Evolutionary conservation across 2,113 vertebrate genomes (phyloP).

Genomic region (Corvus cornix): DNA sequence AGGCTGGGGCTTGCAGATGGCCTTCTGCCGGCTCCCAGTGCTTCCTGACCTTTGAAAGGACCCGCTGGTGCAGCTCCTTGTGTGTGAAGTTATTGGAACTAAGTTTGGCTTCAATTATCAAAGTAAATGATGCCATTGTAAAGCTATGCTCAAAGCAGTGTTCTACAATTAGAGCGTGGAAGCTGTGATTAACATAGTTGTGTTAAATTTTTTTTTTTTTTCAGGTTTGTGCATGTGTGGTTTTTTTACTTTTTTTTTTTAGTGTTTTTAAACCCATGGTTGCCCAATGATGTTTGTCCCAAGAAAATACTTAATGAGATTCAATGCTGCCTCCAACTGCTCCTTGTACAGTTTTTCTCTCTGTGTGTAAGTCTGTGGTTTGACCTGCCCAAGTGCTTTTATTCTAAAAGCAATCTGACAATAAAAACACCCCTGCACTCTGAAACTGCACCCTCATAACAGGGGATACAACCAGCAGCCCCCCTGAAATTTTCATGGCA

Average conservation of each 20-base stretch:
- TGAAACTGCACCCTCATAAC: not conserved
- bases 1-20: conserved; percentile 75
- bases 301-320: not conserved
- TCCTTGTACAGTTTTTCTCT: not conserved
- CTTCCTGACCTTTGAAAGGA: conserved; percentile 83
- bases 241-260: rapidly evolving
- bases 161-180: conserved; percentile 30
- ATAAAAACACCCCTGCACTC: not conserved
- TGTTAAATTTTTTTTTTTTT: conserved; percentile 1
- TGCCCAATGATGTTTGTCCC: not conserved
- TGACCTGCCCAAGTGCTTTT: not conserved
- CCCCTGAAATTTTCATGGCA: not conserved
- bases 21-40: conserved; percentile 73
- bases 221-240: not conserved
- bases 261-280: not conserved
- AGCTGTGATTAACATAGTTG: not conserved
- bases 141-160: conserved; percentile 50
- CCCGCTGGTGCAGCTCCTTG: conserved; percentile 70
- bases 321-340: not conserved
- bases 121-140: conserved; percentile 78
- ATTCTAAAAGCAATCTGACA: not conserved
- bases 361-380: not conserved
- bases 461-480: not conserved
- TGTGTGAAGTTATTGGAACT: conserved; percentile 77
- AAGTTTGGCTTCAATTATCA: conserved; percentile 78